Conservation (phyloP, 1,140 invertebrate genomes). For the Saccostrea cuccullata region DNA sequence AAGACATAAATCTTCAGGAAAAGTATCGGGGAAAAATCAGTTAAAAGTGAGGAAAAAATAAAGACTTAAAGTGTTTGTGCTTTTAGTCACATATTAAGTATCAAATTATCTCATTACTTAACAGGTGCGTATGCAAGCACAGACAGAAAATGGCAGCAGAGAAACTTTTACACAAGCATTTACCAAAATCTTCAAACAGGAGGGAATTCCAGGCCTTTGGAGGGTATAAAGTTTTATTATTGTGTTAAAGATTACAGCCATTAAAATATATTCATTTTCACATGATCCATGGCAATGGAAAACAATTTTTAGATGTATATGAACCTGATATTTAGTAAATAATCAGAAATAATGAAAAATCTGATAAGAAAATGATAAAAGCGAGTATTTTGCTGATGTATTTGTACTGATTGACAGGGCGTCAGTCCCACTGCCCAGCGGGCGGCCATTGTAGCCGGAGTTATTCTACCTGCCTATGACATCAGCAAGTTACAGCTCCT, state of each 20-base stretch:
- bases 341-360: too few species aligned
- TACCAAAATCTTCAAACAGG: conserved; percentile 73
- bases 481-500: conserved; percentile 90
- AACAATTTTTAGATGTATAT: too few species aligned
- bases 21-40: too few species aligned
- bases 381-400: not conserved
- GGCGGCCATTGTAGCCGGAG: conserved; percentile 93
- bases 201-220: conserved; percentile 75
- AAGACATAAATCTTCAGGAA: too few species aligned
- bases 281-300: not conserved
- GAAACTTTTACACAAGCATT: conserved; percentile 71
- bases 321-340: too few species aligned
- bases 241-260: not conserved
- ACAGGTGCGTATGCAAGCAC: conserved; percentile 82
- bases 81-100: too few species aligned
- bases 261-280: too few species aligned
- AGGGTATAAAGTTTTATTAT: conserved; percentile 62
- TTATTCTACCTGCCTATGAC: conserved; percentile 96
- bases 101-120: not conserved
- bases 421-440: conserved; percentile 94
- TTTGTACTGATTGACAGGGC: conserved; percentile 82
- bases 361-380: not conserved
- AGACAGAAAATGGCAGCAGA: conserved; percentile 67
- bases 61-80: too few species aligned
- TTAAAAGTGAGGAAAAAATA: too few species aligned